Conservation (phyloP, 2,888 invertebrate genomes). For the Calephelis perditalis region DNA sequence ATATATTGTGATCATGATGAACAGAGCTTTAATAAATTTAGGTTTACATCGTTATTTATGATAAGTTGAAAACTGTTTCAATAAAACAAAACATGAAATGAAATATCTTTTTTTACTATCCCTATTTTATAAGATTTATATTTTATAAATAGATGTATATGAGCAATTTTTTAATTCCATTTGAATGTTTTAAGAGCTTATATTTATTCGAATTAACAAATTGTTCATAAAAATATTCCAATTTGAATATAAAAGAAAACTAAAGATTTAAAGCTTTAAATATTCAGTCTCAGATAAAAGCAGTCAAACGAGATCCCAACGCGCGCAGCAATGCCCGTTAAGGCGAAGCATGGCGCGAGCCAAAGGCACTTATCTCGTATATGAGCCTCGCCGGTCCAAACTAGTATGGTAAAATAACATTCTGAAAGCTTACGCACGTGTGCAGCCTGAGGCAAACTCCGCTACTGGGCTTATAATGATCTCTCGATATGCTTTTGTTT, state of each 20-base stretch:
- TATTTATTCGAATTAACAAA: slow-evolving; percentile 15
- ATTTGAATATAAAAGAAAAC: slow-evolving; percentile 36
- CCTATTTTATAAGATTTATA: slow-evolving; percentile 17
- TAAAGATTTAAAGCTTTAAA: slow-evolving; percentile 38
- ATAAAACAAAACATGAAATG: slow-evolving; percentile 14
- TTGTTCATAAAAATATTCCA: slow-evolving; percentile 21
- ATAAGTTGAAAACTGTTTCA: slow-evolving; percentile 35
- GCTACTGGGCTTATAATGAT: slow-evolving; percentile 67
- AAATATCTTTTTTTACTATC: slow-evolving; percentile 39
- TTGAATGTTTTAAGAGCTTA: not conserved
- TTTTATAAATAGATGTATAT: not conserved
- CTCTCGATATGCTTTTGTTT: slow-evolving; percentile 48
- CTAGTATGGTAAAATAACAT: slow-evolving; percentile 38
- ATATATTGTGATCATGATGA: slow-evolving; percentile 61
- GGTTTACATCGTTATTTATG: slow-evolving; percentile 53
- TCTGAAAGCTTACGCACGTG: slow-evolving; percentile 53
- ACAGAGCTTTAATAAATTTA: slow-evolving; percentile 69
- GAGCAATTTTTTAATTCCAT: not conserved
- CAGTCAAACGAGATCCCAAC: slow-evolving; percentile 50
- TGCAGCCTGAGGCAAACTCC: slow-evolving; percentile 49
- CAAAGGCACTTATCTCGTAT: slow-evolving; percentile 24
- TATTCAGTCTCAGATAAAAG: slow-evolving; percentile 47
- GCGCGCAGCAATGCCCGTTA: slow-evolving; percentile 29
- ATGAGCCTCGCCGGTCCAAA: slow-evolving; percentile 17
- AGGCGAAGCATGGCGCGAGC: slow-evolving; percentile 30